Percentiles rank a stretch among this genome's conserved stretches.
Evolutionary conservation across 2,888 invertebrate species (phyloP).

Genomic region (Parnassius smintheus): DNA sequence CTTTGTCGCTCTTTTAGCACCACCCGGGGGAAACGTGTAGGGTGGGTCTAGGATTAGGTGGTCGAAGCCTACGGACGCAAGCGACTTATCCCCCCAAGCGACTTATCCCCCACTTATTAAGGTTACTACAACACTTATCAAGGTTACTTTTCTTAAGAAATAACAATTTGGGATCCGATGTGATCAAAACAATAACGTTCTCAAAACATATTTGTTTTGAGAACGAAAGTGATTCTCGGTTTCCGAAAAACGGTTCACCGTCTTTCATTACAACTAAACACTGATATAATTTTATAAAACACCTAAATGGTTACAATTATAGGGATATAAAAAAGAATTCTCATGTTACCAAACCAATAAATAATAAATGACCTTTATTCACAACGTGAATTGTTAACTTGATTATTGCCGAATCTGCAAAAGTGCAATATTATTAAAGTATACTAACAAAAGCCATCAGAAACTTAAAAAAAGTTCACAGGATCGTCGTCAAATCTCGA

Average conservation of each 20-base stretch:
- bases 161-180: slow-evolving; percentile 7
- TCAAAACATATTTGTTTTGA: too few species aligned
- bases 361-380: slow-evolving; percentile 30
- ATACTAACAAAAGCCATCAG: slow-evolving; percentile 20
- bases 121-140: too few species aligned
- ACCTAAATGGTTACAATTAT: slow-evolving; percentile 28
- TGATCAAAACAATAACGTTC: too few species aligned
- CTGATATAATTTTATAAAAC: slow-evolving; percentile 25
- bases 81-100: too few species aligned
- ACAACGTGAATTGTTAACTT: slow-evolving; percentile 25
- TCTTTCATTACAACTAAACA: slow-evolving; percentile 22
- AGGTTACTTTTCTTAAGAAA: background rate
- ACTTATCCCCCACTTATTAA: too few species aligned
- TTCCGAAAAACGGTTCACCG: slow-evolving; percentile 2
- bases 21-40: too few species aligned
- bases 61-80: too few species aligned
- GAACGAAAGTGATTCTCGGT: slow-evolving; percentile 20
- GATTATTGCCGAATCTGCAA: slow-evolving; percentile 26
- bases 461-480: slow-evolving; percentile 38
- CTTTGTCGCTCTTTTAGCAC: too few species aligned
- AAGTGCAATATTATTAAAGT: slow-evolving; percentile 25
- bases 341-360: slow-evolving; percentile 25
- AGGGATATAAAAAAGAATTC: slow-evolving; percentile 14
- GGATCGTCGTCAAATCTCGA: slow-evolving; percentile 50
- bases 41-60: too few species aligned